Base-by-base conservation (phyloP, 2,797 vertebrate species). In the Chelidonichthys spinosus region DNA sequence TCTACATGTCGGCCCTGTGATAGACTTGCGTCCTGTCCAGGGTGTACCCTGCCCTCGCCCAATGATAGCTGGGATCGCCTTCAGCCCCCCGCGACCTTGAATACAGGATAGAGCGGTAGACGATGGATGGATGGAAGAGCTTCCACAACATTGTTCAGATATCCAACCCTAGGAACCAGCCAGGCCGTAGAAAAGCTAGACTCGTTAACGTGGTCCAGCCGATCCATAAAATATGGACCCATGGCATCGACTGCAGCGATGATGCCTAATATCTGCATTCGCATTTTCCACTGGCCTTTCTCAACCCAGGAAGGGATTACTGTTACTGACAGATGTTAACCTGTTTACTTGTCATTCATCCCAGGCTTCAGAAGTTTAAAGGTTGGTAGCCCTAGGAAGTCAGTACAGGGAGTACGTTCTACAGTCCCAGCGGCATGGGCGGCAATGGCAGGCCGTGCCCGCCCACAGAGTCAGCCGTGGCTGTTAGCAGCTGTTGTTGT, bases 271-370 rank as follows among this genome's bases (percentile, higher is more conserved):
- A 69, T 67, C 63, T 85, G 76, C 52, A 71, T 40, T 58, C 80
- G 66, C 75, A 32, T 73, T 86, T 72, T 82, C 71, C 46, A 59
- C 42, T 70, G 88, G 87, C 79, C 82, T 90, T 79, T 91, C 77
- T 68, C 90, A 87, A 18, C 47, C 69, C 53, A 66, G 11, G 54
- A 55, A 4, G 60, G 59, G 72, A 74, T 83, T 74, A 73, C 77
- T 80, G 81, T 55, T 62, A 70, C 76, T 74, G 85, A 83, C 81
- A 83, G 79, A 62, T 81, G 78, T 78, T 65, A 60, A 43, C 58
- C 46, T 85, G 85, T 88, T 86, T 68, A 74, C 83, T 10, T 77
- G 42, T 79, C 36, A 11, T 61, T 47, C 4, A 10, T 49, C 72
- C 60, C 13, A 77, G 78, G 76, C 69, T 58, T 71, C 83, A 72